Conservation (phyloP, 53 echinoderm and acorn worm species). For the Temnopleurus reevesii region DNA sequence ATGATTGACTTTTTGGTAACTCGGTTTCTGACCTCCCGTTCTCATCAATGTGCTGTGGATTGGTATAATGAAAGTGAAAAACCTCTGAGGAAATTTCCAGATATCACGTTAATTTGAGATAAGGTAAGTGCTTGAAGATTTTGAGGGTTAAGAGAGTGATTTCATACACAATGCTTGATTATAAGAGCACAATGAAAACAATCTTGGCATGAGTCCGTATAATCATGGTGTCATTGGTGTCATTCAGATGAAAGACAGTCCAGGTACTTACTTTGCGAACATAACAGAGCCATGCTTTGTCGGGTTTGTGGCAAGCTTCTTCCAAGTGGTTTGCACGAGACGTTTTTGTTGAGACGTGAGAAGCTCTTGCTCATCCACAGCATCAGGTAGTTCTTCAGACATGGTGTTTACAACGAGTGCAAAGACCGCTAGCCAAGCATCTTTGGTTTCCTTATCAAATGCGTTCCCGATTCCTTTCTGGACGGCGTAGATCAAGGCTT, state of each 20-base stretch:
- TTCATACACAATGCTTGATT: too few species aligned
- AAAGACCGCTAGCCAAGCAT: slow-evolving; percentile 48
- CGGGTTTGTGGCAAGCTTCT: background rate
- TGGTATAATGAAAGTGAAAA: too few species aligned
- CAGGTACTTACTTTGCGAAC: slow-evolving; percentile 35
- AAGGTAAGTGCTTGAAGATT: too few species aligned
- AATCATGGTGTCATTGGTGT: too few species aligned
- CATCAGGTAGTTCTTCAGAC: slow-evolving; percentile 19
- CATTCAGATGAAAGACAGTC: background rate
- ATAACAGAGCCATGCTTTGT: slow-evolving; percentile 15
- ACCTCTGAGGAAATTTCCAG: too few species aligned
- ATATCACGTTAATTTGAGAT: too few species aligned
- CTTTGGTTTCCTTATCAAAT: slow-evolving; percentile 28
- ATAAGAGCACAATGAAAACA: too few species aligned
- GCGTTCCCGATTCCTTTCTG: slow-evolving; percentile 5
- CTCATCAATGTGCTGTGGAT: too few species aligned
- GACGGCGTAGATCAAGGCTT: slow-evolving; percentile 33
- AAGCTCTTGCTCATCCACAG: background rate
- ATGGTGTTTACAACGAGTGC: slow-evolving; percentile 30
- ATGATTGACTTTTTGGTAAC: too few species aligned
- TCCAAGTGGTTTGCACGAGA: slow-evolving; percentile 40
- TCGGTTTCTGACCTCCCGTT: too few species aligned
- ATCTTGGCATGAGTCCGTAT: too few species aligned
- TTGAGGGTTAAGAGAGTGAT: too few species aligned
- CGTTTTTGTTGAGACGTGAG: slow-evolving; percentile 6